These are phyloP conservation scores for Megamerina dolium DNA, from an alignment of 2,888 invertebrate species.

Conservation along the genomic window DNA sequence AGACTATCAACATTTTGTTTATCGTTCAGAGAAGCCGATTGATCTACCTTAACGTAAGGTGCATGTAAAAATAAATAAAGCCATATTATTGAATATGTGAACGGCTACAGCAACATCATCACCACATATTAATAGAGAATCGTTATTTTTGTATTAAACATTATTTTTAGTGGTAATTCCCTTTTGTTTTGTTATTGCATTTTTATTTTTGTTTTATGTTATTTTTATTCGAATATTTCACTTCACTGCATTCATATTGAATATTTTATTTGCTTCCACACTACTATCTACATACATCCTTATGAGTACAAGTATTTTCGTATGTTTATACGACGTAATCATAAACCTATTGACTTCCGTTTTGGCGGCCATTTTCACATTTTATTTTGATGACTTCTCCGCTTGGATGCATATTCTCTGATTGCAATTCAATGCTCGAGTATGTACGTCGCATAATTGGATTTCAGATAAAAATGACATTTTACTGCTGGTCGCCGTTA, in stretches of 20 bases:
- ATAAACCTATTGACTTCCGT: too few relatives aligned
- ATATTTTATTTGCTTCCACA: conserved; percentile 26
- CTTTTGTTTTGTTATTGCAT: too few relatives aligned
- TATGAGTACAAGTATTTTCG: not conserved
- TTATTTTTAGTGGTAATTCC: conserved; percentile 24
- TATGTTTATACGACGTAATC: not conserved
- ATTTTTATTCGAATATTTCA: conserved; percentile 23
- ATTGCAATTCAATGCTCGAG: conserved; percentile 41
- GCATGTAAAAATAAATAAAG: too few relatives aligned
- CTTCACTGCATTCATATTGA: conserved; percentile 30
- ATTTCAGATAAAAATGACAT: conserved; percentile 38
- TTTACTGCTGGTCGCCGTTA: too few relatives aligned
- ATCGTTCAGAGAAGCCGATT: too few relatives aligned
- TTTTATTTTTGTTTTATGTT: conserved; percentile 1
- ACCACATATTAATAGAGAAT: conserved; percentile 5
- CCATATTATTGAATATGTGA: too few relatives aligned
- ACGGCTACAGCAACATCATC: too few relatives aligned
- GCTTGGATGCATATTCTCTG: conserved; percentile 26
- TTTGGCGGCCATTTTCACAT: conserved; percentile 33
- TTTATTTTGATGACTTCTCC: not conserved
- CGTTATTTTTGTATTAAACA: conserved; percentile 30
- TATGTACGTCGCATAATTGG: conserved; percentile 43
- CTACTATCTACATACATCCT: conserved; percentile 11
- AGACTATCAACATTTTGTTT: too few relatives aligned
- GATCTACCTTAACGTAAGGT: too few relatives aligned